These are phyloP conservation scores for Cantharis nigra DNA, from an alignment of 2,888 invertebrate species.

Conservation along the genomic window DNA sequence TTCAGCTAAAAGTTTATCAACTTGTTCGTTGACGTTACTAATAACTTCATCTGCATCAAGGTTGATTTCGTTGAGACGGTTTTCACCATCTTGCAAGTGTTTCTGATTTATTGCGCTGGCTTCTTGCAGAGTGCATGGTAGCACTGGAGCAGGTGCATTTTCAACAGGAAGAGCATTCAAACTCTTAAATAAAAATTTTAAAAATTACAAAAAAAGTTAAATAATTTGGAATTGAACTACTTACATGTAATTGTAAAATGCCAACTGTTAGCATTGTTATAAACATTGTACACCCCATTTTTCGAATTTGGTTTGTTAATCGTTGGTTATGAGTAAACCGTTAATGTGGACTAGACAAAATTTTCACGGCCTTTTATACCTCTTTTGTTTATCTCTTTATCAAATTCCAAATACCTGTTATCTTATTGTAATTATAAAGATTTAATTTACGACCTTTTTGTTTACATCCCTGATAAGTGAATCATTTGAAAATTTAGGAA, in stretches of 20 bases:
- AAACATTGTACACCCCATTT: background rate
- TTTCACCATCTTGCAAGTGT: background rate
- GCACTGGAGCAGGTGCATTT: background rate
- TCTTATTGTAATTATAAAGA: background rate
- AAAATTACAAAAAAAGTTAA: background rate
- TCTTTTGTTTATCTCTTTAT: background rate
- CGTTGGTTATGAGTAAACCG: background rate
- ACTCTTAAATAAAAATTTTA: background rate
- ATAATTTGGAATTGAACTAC: background rate
- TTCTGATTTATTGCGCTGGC: background rate
- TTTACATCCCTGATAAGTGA: background rate
- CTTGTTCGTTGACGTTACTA: background rate
- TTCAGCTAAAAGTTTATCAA: background rate
- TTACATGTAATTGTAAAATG: slow-evolving; percentile 7
- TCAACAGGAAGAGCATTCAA: background rate
- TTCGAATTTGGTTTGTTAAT: background rate
- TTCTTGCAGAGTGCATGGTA: background rate
- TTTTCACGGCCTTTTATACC: background rate
- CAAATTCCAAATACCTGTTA: background rate
- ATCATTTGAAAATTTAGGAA: background rate
- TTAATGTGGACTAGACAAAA: background rate
- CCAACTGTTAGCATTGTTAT: background rate
- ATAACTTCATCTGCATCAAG: background rate
- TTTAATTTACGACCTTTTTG: background rate
- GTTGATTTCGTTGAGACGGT: background rate